Base-by-base conservation (phyloP, 2,797 vertebrate genomes). In the Eleutherodactylus coqui region DNA sequence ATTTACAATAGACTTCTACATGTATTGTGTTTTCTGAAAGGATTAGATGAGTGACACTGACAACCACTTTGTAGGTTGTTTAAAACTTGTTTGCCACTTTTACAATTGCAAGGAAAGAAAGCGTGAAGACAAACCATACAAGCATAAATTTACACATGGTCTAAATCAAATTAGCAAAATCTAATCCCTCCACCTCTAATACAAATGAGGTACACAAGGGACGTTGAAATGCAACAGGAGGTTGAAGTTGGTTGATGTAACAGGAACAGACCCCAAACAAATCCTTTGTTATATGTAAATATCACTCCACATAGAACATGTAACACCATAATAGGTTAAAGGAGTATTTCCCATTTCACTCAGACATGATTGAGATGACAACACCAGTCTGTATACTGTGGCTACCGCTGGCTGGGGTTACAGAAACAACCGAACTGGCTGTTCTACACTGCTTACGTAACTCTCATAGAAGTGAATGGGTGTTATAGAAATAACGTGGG, bases 101-200 rank as follows among this genome's bases (percentile, higher is more conserved):
- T 67, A 53, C 85, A 81, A 81, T 82, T 86, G 79, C 36, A 45
- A 86, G 77, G 75, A 69, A 45, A 67, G 43, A 34, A 82, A 76
- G 79, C 38, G 79, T 51, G 51, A 86, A 75, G 17, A 29, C 85
- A 86, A 43, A 69, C 41, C 41, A 67, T 49, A 43, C 27, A 80
- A 67, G 85, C 58, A 77, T 82, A 82, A 82, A 86, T 86, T 86
- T 76, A 79, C 79, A 86, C 60, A 13, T 43, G 34, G 45, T 34
- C 72, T 69, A 70, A 53, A 82, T 82, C 34, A 82, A 82, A 82
- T 69, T 69, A 86, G 51, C 72, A 82, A 82, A 76, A 82, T 76
- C 85, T 75, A 82, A 79, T 82, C 58, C 69, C 36, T 17, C 45
- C 41, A 51, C 69, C 32, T 53, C 51, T 72, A 77, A 55, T 75